These are phyloP conservation scores for Chaetorhynchus papuensis DNA, from an alignment of 2,113 vertebrate species.

Conservation along the genomic window DNA sequence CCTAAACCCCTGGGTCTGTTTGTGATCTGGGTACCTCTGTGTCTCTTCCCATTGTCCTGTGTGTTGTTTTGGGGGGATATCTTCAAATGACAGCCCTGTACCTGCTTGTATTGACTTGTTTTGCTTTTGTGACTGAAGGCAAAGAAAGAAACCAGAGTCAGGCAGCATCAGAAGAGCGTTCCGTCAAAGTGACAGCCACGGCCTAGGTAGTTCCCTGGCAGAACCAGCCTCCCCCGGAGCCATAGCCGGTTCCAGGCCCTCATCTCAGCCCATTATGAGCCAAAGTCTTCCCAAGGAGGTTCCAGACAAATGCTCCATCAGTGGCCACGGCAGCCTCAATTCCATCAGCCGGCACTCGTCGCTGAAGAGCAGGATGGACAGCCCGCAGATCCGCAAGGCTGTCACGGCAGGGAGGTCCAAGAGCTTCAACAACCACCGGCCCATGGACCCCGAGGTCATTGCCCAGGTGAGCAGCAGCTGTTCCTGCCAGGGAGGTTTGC, in stretches of 20 bases:
- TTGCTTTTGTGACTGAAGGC: slow-evolving; percentile 80
- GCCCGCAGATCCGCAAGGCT: slow-evolving; percentile 89
- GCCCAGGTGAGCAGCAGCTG: slow-evolving; percentile 78
- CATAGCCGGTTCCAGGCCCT: slow-evolving; percentile 79
- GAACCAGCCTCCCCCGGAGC: slow-evolving; percentile 74
- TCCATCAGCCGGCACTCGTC: slow-evolving; percentile 95
- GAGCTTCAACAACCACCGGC: slow-evolving; percentile 98
- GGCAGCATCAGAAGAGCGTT: slow-evolving; percentile 88
- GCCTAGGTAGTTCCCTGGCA: slow-evolving; percentile 73
- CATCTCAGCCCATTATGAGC: slow-evolving; percentile 84
- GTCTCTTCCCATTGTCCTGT: slow-evolving; percentile 40
- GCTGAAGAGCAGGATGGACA: slow-evolving; percentile 92
- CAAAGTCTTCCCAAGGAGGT: slow-evolving; percentile 86
- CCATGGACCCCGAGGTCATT: slow-evolving; percentile 91
- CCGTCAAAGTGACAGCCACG: slow-evolving; percentile 83
- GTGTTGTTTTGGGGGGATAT: slow-evolving; percentile 20
- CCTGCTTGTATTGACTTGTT: slow-evolving; percentile 63
- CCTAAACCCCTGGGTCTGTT: background rate
- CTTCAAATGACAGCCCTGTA: slow-evolving; percentile 10
- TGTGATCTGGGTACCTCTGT: background rate
- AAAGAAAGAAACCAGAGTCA: slow-evolving; percentile 91
- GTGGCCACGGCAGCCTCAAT: slow-evolving; percentile 91
- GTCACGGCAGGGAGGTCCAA: slow-evolving; percentile 90
- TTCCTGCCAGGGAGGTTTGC: fast-evolving
- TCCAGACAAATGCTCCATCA: slow-evolving; percentile 89